phyloP scores from a whole-genome alignment of 2,888 invertebrate genomes.

The Napeogenes sylphis region DNA sequence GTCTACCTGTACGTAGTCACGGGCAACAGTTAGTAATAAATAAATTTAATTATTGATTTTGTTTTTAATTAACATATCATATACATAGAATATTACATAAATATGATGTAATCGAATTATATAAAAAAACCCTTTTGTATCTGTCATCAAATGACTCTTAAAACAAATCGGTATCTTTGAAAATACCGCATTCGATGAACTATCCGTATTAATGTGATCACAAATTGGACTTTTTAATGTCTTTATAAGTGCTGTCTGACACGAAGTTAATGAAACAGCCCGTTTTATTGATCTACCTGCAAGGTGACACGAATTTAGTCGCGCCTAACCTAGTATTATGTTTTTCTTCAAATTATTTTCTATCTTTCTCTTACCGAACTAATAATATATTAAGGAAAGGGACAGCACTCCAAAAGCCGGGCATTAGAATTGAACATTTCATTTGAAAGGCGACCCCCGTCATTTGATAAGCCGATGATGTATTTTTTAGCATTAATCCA shows the following conservation, averaged over 20 bases:
- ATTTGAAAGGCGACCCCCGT: conserved; percentile 69
- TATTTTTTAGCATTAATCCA: conserved; percentile 68
- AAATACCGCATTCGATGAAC: conserved; percentile 11
- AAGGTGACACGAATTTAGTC: conserved; percentile 63
- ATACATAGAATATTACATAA: no score
- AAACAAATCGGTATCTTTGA: conserved; percentile 10
- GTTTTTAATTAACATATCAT: no score
- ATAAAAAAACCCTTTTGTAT: background rate
- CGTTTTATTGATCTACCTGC: conserved; percentile 76
- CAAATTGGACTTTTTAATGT: conserved; percentile 65
- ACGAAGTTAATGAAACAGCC: conserved; percentile 70
- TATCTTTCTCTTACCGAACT: conserved; percentile 41
- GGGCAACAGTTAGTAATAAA: no score
- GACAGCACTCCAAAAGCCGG: conserved; percentile 47
- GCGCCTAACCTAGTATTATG: conserved; percentile 68
- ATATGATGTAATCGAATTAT: no score
- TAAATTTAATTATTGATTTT: no score
- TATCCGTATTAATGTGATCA: conserved; percentile 40
- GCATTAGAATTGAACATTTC: conserved; percentile 66
- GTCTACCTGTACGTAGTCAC: no score
- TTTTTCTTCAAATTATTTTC: conserved; percentile 67
- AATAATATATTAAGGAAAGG: conserved; percentile 37
- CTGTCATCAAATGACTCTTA: background rate
- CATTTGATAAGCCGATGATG: conserved; percentile 72
- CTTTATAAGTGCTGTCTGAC: conserved; percentile 75